Evolutionary conservation across 2,113 vertebrate species (phyloP).

Genomic region (Melospiza georgiana): DNA sequence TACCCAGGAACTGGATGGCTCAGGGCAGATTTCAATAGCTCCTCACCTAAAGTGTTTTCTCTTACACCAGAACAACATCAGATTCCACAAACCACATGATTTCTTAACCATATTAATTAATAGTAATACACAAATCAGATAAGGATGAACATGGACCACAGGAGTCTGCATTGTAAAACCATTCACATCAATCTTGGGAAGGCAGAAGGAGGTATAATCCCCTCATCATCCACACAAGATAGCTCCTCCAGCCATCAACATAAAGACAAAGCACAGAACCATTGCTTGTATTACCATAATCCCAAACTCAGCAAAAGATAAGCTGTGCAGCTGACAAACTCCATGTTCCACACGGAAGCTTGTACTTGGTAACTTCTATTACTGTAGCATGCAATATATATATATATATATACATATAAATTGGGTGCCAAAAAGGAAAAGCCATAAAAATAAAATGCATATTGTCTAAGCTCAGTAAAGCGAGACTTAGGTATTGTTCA

Average conservation of each 20-base stretch:
- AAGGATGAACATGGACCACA: background rate
- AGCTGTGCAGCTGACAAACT: background rate
- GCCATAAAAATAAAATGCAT: too few relatives aligned
- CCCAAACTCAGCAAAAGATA: background rate
- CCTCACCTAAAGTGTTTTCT: background rate
- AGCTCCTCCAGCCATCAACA: background rate
- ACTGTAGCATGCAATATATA: background rate
- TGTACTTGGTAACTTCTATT: background rate
- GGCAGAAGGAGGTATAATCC: background rate
- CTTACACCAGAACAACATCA: background rate
- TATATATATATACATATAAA: background rate
- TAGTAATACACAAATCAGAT: background rate
- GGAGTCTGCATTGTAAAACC: background rate
- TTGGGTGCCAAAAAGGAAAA: background rate
- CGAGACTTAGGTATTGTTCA: too few relatives aligned
- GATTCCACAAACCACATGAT: background rate
- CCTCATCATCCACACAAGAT: background rate
- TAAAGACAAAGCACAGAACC: background rate
- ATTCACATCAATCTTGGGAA: background rate
- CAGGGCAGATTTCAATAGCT: background rate
- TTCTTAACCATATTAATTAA: background rate
- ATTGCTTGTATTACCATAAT: background rate
- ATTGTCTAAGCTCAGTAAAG: too few relatives aligned
- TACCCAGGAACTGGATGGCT: background rate
- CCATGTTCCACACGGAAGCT: background rate